Conservation (phyloP, 1,140 invertebrate species). For the Aphidius ervi region DNA sequence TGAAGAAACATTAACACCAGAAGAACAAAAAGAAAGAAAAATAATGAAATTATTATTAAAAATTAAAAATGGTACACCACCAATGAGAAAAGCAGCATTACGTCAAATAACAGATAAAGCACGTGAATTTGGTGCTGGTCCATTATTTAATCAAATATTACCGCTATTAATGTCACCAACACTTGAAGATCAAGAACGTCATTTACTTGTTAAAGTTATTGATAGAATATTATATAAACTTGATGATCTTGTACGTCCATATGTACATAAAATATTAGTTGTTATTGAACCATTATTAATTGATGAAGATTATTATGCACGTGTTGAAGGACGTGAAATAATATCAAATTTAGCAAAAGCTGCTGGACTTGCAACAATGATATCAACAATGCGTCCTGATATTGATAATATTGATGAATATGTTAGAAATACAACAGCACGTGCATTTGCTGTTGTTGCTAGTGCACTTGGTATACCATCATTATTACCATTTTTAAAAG, state of each 20-base stretch:
- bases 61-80: constrained; percentile 99
- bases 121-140: constrained; percentile 95
- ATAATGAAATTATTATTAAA: constrained; percentile 98
- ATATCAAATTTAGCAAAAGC: constrained; percentile 99
- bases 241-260: constrained; percentile 96
- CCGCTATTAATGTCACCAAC: constrained; percentile 99
- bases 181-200: constrained; percentile 97
- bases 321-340: constrained; percentile 98
- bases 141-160: constrained; percentile 97
- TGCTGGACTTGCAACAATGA: constrained; percentile 99
- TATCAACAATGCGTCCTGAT: constrained; percentile 99
- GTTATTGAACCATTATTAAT: constrained; percentile 99
- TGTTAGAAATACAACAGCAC: constrained; percentile 96
- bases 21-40: constrained; percentile 97
- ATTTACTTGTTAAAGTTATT: constrained; percentile 99
- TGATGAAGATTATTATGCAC: constrained; percentile 99
- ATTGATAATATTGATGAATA: constrained; percentile 99
- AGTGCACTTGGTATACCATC: constrained; percentile 98
- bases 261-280: constrained; percentile 99
- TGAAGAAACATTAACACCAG: constrained; percentile 90
- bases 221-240: constrained; percentile 98
- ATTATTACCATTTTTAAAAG: constrained; percentile 95
- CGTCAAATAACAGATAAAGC: constrained; percentile 99
- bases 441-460: constrained; percentile 98
- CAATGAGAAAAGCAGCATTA: constrained; percentile 96